Evolutionary conservation across 2,113 vertebrate genomes (phyloP).

Genomic region (Cyanistes caeruleus): DNA sequence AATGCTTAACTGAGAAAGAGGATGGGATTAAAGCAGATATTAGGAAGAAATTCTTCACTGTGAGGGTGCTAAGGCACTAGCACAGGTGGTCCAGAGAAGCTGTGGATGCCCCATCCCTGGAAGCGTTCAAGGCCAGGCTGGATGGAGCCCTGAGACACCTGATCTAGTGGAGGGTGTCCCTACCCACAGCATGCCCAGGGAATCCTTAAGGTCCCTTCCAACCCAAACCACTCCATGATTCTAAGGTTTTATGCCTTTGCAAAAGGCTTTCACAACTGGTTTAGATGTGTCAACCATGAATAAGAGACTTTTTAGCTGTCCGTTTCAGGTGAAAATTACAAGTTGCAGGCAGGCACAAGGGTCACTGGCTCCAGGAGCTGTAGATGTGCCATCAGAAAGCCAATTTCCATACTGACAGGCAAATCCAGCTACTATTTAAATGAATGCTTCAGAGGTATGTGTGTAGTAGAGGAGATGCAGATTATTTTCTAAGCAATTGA

Average conservation of each 20-base stretch:
- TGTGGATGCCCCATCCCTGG: not conserved
- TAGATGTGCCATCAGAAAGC: not conserved
- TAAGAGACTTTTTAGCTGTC: not conserved
- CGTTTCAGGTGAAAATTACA: not conserved
- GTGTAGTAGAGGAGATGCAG: not conserved
- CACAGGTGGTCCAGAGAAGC: not conserved
- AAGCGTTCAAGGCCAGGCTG: not conserved
- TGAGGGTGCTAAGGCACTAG: not conserved
- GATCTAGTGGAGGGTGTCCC: not conserved
- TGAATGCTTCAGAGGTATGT: not conserved
- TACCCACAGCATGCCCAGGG: not conserved
- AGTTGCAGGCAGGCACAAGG: not conserved
- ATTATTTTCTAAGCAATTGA: not conserved
- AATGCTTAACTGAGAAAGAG: not conserved
- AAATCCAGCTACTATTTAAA: not conserved
- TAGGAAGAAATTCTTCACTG: too few species aligned
- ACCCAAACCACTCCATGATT: not conserved
- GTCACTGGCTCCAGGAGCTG: not conserved
- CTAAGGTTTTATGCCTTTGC: not conserved
- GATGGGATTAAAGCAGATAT: not conserved
- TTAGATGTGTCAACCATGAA: not conserved
- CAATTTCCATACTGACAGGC: not conserved
- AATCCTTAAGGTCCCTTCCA: not conserved
- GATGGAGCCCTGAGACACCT: not conserved
- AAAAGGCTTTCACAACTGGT: not conserved